Evolutionary conservation across 1,140 invertebrate genomes (phyloP), one percentile per base, ranked within the genome.

Genomic region (Leptinotarsa texana): DNA sequence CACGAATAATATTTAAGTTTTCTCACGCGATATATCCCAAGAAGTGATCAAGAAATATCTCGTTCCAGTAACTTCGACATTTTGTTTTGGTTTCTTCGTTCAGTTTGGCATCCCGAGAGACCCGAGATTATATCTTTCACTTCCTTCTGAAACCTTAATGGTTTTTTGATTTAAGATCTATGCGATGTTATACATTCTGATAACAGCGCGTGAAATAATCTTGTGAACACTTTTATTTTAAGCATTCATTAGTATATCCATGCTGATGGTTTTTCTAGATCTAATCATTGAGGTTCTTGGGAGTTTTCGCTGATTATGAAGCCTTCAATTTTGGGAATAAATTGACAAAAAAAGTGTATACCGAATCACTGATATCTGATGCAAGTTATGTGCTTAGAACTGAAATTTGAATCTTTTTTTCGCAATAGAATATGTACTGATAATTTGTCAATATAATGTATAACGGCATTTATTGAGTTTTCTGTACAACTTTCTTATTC

Each of bases 111-210:
- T 74, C 77, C 74, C 72, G 21, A 15, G 75, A 66, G 78, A 67
- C 75, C 77, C 75, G 57, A 79, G 79, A 81, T 81, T 81, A 81
- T 80, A 81, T 80, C 79, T 78, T 78, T 79, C 61, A 73, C n/a
- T 68, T 63, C 57, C 74, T 72, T 67, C 73, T 81, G 77, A 81
- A 81, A 81, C 80, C 80, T 81, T 81, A 81, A 81, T 81, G 77
- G 80, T 80, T 81, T 81, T 81, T 81, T 81, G 79, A 81, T 81
- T 81, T 79, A 81, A 81, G 77, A 75, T 69, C 61, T 68, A 75
- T 74, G 74, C 76, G 76, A 79, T 79, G 79, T 80, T 78, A 79
- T 81, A 80, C 80, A 81, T 81, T 79, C 76, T 80, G 80, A 81
- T 81, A 76, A 76, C 62, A 62, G 47, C n/a, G 69, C 33, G 24